A percentile compares a stretch with the other conserved stretches of the same genome.
phyloP scores from a whole-genome alignment of 2,888 invertebrate species.

The Axea sp. region DNA sequence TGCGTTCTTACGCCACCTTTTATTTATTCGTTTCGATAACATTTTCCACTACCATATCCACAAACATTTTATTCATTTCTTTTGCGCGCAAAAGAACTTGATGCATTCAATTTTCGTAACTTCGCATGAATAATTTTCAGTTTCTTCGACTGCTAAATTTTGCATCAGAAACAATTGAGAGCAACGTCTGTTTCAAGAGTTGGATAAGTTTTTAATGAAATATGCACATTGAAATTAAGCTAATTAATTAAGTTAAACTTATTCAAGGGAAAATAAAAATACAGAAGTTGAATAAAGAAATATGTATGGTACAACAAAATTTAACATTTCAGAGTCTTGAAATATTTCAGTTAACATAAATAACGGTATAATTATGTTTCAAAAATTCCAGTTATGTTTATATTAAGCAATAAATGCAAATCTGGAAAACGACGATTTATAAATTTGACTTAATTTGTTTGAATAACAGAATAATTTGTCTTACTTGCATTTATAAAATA shows the following conservation, averaged over 20 bases:
- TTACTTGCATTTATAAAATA: too few relatives aligned
- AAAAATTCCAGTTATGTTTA: too few relatives aligned
- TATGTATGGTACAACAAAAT: too few relatives aligned
- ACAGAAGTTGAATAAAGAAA: too few relatives aligned
- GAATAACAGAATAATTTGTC: too few relatives aligned
- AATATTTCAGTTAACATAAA: too few relatives aligned
- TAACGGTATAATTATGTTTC: too few relatives aligned
- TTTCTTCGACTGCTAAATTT: slow-evolving; percentile 13
- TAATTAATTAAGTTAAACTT: slow-evolving; percentile 7
- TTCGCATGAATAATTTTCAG: slow-evolving; percentile 21
- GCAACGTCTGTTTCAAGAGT: slow-evolving; percentile 1
- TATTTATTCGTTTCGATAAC: slow-evolving; percentile 40
- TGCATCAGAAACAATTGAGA: slow-evolving; percentile 8
- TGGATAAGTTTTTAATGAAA: slow-evolving; percentile 26
- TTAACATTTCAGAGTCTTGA: too few relatives aligned
- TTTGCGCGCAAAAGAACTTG: slow-evolving; percentile 34
- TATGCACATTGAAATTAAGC: neutral
- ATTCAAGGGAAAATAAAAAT: neutral
- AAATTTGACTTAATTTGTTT: too few relatives aligned
- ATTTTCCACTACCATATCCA: slow-evolving; percentile 31
- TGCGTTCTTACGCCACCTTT: slow-evolving; percentile 27
- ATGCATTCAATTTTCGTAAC: slow-evolving; percentile 36
- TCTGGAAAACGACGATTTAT: too few relatives aligned
- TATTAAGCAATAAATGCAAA: too few relatives aligned
- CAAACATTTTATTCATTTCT: slow-evolving; percentile 42